These are phyloP conservation scores for Torymus aiolomorphi DNA, from an alignment of 2,888 invertebrate species.

Conservation along the genomic window DNA sequence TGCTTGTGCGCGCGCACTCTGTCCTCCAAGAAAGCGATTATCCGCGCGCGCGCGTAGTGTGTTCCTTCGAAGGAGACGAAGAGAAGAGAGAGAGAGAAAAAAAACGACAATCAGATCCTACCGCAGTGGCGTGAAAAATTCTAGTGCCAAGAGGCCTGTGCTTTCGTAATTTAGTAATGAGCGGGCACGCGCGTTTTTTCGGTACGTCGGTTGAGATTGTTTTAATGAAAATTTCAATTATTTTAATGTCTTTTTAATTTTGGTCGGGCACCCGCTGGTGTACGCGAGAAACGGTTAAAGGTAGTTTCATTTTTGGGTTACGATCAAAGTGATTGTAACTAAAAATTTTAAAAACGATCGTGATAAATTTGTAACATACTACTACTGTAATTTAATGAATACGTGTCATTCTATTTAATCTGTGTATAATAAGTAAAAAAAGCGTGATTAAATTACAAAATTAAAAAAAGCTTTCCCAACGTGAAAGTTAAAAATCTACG, in stretches of 20 bases:
- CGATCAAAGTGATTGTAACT: too few species aligned
- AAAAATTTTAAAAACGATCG: too few species aligned
- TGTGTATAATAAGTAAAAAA: too few species aligned
- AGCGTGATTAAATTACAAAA: too few species aligned
- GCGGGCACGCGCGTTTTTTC: not conserved
- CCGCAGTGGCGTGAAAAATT: constrained; percentile 9
- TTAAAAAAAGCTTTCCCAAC: too few species aligned
- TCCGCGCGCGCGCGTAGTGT: not conserved
- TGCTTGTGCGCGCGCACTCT: not conserved
- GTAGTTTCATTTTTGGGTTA: too few species aligned
- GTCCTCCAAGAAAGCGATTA: constrained; percentile 49
- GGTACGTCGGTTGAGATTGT: not conserved
- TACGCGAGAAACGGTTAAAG: too few species aligned
- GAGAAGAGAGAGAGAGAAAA: constrained; percentile 19
- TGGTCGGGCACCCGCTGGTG: not conserved
- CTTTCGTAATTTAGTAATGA: not conserved
- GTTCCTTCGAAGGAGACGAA: constrained; percentile 12
- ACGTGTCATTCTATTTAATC: too few species aligned
- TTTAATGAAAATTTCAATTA: not conserved
- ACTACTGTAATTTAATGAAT: too few species aligned
- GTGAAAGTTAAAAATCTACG: too few species aligned
- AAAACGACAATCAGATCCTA: not conserved
- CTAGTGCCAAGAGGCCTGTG: not conserved
- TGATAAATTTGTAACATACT: too few species aligned
- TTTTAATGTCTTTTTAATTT: constrained; percentile 3